Percentiles rank a stretch among this genome's conserved stretches.
phyloP scores from a whole-genome alignment of 2,888 invertebrate species.

The Caenorhabditis sulstoni region DNA sequence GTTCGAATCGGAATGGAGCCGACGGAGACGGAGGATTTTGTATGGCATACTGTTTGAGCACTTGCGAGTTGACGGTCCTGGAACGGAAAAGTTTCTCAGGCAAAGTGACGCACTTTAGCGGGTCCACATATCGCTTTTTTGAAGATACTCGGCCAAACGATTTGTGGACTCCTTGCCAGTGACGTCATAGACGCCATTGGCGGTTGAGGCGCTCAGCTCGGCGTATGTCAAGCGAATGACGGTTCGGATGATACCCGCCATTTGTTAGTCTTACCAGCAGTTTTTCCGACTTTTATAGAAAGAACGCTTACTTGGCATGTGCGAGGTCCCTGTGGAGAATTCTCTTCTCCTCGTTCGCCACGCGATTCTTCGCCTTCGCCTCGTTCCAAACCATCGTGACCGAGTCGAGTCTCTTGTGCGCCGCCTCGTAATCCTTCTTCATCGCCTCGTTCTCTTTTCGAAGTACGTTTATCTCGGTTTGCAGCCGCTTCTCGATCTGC shows the following conservation, averaged over 20 bases:
- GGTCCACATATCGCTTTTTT: too few species aligned
- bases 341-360: conserved; percentile 24
- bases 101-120: too few species aligned
- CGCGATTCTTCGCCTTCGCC: conserved; percentile 21
- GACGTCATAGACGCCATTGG: too few species aligned
- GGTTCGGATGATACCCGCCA: too few species aligned
- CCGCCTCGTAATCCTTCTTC: conserved; percentile 45
- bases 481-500: conserved; percentile 28
- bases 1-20: too few species aligned
- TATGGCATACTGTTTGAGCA: background rate
- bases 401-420: conserved; percentile 14
- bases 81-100: background rate
- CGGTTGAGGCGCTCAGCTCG: too few species aligned
- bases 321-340: conserved; percentile 15
- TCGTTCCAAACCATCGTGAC: conserved; percentile 26
- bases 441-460: conserved; percentile 45
- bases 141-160: too few species aligned
- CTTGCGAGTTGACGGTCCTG: conserved; percentile 23
- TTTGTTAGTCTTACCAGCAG: too few species aligned
- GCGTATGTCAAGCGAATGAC: too few species aligned
- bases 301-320: conserved; percentile 10
- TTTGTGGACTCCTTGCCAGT: too few species aligned
- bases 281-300: too few species aligned
- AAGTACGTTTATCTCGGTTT: conserved; percentile 31
- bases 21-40: too few species aligned